Evolutionary conservation across 1,140 invertebrate genomes (phyloP).

Genomic region (Danaus melanippus): DNA sequence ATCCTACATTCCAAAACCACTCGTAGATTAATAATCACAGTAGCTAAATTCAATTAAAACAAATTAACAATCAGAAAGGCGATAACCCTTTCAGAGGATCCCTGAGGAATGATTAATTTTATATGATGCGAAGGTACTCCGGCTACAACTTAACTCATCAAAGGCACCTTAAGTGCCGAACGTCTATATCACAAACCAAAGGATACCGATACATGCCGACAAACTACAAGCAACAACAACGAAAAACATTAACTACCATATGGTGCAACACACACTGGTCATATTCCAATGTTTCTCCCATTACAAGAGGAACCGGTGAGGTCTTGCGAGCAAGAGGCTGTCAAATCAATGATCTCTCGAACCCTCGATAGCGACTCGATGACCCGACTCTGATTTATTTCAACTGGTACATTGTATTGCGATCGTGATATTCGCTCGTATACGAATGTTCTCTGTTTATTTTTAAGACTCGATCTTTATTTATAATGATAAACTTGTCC

Average conservation of each 20-base stretch:
- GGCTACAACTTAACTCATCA: conserved; percentile 26
- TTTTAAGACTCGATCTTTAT: conserved; percentile 2
- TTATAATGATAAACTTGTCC: no score
- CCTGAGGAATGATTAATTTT: conserved; percentile 18
- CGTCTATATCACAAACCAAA: conserved; percentile 22
- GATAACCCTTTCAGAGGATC: background rate
- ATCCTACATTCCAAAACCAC: no score
- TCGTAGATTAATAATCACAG: no score
- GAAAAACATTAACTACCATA: background rate
- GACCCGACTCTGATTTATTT: conserved; percentile 21
- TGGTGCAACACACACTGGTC: background rate
- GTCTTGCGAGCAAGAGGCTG: conserved; percentile 19
- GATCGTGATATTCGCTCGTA: background rate
- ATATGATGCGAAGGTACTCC: conserved; percentile 20
- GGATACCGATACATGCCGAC: conserved; percentile 20
- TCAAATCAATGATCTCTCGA: conserved; percentile 29
- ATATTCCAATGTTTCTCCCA: background rate
- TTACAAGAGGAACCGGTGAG: background rate
- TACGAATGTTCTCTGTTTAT: conserved; percentile 7
- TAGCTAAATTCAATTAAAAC: no score
- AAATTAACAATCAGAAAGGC: no score
- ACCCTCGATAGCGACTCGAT: conserved; percentile 18
- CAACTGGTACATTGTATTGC: conserved; percentile 9
- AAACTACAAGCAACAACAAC: background rate
- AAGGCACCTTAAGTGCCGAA: conserved; percentile 25